These are phyloP conservation scores for Lepas anatifera DNA, from an alignment of 2,888 invertebrate genomes.

Conservation along the genomic window DNA sequence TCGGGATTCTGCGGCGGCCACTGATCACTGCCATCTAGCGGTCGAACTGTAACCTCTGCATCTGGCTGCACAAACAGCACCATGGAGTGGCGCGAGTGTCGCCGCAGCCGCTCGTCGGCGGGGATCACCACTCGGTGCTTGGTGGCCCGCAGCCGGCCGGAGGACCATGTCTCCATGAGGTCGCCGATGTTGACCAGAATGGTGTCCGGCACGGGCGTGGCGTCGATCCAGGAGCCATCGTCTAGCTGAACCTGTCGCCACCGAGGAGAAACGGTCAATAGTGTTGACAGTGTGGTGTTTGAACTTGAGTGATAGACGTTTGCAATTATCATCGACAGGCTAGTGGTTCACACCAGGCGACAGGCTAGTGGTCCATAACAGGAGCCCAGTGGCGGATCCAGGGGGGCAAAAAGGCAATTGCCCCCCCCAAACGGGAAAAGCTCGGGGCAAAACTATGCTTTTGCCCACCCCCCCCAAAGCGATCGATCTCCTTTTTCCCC, in stretches of 20 bases:
- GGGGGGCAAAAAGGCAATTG: no score
- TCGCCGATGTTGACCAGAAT: conserved; percentile 64
- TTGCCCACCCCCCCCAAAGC: no score
- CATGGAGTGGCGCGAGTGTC: conserved; percentile 57
- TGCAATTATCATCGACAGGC: no score
- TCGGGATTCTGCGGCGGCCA: conserved; percentile 16
- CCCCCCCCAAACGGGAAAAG: no score
- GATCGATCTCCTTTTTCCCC: no score
- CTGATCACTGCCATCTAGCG: conserved; percentile 30
- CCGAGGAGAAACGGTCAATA: no score
- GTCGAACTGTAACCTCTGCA: conserved; percentile 41
- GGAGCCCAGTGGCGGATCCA: no score
- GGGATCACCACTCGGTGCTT: conserved; percentile 59
- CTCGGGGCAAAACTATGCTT: no score
- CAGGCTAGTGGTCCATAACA: no score
- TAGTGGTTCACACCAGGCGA: no score
- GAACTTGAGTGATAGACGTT: no score
- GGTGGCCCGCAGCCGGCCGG: conserved; percentile 53
- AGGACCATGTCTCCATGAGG: conserved; percentile 60
- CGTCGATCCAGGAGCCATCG: conserved; percentile 56
- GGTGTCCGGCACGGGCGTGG: conserved; percentile 30
- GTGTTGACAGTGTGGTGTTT: no score
- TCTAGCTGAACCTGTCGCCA: conserved; percentile 45
- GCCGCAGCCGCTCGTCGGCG: conserved; percentile 46
- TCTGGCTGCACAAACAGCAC: conserved; percentile 67